Conservation (phyloP, 2,888 invertebrate genomes). For the Agrochola lota region DNA sequence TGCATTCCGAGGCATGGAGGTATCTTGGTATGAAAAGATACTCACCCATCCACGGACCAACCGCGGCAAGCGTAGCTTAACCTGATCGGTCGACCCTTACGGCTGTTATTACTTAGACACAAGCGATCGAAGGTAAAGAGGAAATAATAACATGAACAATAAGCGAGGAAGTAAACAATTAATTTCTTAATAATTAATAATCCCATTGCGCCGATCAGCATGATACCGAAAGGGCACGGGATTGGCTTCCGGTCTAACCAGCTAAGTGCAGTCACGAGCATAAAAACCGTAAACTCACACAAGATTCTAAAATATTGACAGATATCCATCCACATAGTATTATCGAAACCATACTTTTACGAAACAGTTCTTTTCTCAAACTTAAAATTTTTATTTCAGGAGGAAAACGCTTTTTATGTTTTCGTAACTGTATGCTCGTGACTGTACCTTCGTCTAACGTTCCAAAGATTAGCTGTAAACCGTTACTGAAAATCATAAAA, state of each 20-base stretch:
- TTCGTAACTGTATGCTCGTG: not conserved
- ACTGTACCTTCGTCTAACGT: not conserved
- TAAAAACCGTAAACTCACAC: not conserved
- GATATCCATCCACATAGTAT: not conserved
- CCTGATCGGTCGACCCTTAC: no score
- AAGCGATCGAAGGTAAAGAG: not conserved
- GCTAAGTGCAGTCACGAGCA: not conserved
- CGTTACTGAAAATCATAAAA: not conserved
- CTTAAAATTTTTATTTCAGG: not conserved
- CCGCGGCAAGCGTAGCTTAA: no score
- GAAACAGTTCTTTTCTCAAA: not conserved
- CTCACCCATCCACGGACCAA: no score
- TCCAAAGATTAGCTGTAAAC: not conserved
- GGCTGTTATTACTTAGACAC: no score
- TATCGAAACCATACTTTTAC: not conserved
- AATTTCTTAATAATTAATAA: not conserved
- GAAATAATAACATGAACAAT: not conserved
- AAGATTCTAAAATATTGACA: not conserved
- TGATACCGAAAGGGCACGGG: not conserved
- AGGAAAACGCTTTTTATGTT: not conserved
- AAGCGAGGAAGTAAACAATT: conserved; percentile 1
- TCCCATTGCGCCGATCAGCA: not conserved
- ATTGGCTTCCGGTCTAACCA: not conserved
- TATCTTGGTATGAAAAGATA: no score
- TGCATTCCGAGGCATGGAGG: no score